Evolutionary conservation across 2,888 invertebrate species (phyloP).

Genomic region (Eupithecia vulgata): DNA sequence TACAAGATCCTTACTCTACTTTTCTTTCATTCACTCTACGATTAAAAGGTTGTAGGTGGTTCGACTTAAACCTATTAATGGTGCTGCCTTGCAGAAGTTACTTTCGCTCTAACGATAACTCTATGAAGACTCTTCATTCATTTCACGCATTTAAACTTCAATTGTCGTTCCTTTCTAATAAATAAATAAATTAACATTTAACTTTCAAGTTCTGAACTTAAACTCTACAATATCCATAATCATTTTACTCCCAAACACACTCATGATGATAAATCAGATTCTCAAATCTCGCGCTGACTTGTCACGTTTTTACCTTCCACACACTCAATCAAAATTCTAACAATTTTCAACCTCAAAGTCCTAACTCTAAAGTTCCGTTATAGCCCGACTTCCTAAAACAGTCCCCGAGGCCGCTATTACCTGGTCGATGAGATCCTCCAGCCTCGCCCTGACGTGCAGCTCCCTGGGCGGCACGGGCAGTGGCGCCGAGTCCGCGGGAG

Average conservation of each 20-base stretch:
- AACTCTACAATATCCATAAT: too few species aligned
- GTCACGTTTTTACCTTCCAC: not conserved
- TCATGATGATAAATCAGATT: too few species aligned
- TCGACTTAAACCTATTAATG: too few species aligned
- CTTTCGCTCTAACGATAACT: too few species aligned
- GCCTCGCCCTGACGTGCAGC: conserved; percentile 91
- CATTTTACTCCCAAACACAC: too few species aligned
- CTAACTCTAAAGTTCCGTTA: not conserved
- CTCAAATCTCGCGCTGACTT: too few species aligned
- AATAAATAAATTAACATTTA: not conserved
- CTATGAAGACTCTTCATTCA: not conserved
- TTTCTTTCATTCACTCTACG: not conserved
- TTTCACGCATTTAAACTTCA: not conserved
- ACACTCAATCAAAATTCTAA: not conserved
- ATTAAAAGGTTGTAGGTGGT: too few species aligned
- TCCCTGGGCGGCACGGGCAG: conserved; percentile 94
- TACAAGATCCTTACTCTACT: too few species aligned
- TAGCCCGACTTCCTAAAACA: conserved; percentile 47
- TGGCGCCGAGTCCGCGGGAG: conserved; percentile 93
- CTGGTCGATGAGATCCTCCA: conserved; percentile 97
- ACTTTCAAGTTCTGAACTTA: too few species aligned
- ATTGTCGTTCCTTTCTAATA: too few species aligned
- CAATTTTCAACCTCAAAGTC: not conserved
- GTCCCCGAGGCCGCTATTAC: conserved; percentile 77
- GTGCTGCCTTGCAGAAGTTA: too few species aligned